phyloP scores from a whole-genome alignment of 2,888 invertebrate species.

The Heliconius ismenius region DNA sequence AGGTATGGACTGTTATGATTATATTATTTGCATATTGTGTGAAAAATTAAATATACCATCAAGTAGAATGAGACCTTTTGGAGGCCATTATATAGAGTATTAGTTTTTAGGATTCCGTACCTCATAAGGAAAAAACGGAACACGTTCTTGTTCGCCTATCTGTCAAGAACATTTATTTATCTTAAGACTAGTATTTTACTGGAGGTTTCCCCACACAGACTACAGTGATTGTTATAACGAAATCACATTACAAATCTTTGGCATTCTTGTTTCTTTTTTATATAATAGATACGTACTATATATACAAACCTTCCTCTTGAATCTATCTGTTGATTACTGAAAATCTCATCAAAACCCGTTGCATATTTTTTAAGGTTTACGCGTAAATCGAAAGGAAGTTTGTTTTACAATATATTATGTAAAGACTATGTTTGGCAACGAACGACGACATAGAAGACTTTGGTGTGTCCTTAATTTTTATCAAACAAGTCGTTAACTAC shows the following conservation, averaged over 20 bases:
- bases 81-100: background rate
- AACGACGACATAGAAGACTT: background rate
- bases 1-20: conserved; percentile 28
- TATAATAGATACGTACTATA: too few species aligned
- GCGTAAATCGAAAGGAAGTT: background rate
- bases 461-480: background rate
- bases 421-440: background rate
- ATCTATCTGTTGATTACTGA: background rate
- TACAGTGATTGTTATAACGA: background rate
- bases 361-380: background rate
- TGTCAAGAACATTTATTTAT: too few species aligned
- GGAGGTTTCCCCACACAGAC: background rate
- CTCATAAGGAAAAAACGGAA: too few species aligned
- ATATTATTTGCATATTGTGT: conserved; percentile 35
- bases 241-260: background rate
- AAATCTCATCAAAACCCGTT: background rate
- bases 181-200: background rate
- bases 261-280: too few species aligned
- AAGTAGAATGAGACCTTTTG: conserved; percentile 35
- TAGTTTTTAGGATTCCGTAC: too few species aligned
- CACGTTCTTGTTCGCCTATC: too few species aligned
- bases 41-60: conserved; percentile 25
- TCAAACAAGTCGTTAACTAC: background rate
- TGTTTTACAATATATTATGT: background rate
- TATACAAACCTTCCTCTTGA: background rate